Evolutionary conservation across 1,140 invertebrate species (phyloP), one percentile per base, ranked within the genome.

Genomic region (Ceratosolen solmsi): DNA sequence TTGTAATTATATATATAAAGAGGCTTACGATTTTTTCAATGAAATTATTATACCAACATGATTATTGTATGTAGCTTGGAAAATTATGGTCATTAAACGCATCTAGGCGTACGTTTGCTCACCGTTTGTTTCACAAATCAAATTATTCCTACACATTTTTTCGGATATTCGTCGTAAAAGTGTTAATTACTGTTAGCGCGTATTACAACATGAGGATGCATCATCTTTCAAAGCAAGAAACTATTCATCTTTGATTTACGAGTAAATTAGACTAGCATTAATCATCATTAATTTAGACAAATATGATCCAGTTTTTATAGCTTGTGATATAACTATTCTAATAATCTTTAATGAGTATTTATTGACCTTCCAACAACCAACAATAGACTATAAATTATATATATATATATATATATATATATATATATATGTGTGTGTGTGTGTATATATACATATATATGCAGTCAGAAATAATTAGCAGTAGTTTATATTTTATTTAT

Each of bases 251-350:
- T 20, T 63, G 74, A 77, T 65, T 77, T 77, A 77, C 58, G 36
- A 15, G 1, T 38, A 27, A 60, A 63, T 77, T 33, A 77, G 25
- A 27, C 58, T 22, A 58, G 36, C 58, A 60, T 60, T 76, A 33
- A 77, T 77, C 74, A 41, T 63, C 17, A 33, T 65, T 77, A 27
- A 77, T 77, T 63, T 58, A 63, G 74, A 77, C 38, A 72, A 51
- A 77, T 30, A 38, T 77, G 38, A 65, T 63, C 27, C 17, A 22
- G 36, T 65, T 63, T 75, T 65, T 77, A 65, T 27, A 8, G 25
- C 27, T 73, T 38, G 25, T 33, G 71, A 33, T 73, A 30, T 4
- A 41, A 54, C 33, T 38, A 68, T 38, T 68, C 22, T 68, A 68
- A 68, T 68, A 68, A 38, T 38, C 38, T 68, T 38, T 36, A 68